phyloP scores from a whole-genome alignment of 2,888 invertebrate species.

The Cepaea hortensis region DNA sequence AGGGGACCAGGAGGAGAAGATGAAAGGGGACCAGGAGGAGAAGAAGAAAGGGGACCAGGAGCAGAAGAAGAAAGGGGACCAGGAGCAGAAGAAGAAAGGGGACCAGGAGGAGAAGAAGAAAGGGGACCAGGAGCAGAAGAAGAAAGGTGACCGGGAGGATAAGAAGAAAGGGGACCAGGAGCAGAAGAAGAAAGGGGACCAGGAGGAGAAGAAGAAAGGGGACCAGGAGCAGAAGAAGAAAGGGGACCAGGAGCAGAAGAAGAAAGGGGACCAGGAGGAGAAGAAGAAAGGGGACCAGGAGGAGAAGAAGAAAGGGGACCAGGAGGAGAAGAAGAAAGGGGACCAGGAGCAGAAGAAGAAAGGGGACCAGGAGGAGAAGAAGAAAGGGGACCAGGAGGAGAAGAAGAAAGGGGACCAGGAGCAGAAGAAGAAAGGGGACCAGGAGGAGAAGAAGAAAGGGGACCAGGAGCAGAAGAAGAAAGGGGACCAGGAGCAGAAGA shows the following conservation, averaged over 20 bases:
- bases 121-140: not conserved
- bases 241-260: no score
- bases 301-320: no score
- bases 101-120: conserved; percentile 10
- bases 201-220: conserved; percentile 1
- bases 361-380: no score
- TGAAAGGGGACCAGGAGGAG: conserved; percentile 17
- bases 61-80: not conserved
- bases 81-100: not conserved
- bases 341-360: no score
- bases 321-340: no score
- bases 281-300: no score
- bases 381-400: no score
- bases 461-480: conserved; percentile 5
- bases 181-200: not conserved
- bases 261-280: no score
- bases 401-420: no score
- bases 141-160: not conserved
- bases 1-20: conserved; percentile 20
- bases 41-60: conserved; percentile 12
- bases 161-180: not conserved
- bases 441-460: conserved; percentile 8
- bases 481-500: not conserved
- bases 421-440: not conserved
- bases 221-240: not conserved